Evolutionary conservation across 2,888 invertebrate species (phyloP), one percentile per base, ranked within the genome.

Genomic region (Idaea biselata): DNA sequence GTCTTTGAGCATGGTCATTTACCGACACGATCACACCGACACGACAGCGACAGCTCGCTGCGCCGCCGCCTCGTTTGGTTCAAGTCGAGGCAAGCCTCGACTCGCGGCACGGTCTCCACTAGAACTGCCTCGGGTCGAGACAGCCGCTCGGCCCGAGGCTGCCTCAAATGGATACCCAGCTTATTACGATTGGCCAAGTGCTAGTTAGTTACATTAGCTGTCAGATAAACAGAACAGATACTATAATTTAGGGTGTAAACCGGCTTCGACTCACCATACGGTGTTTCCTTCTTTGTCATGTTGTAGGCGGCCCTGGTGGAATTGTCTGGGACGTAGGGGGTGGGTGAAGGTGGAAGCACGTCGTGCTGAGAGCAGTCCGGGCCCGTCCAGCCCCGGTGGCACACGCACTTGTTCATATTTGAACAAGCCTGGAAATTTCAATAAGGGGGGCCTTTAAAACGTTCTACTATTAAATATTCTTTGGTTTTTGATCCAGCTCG

Each of bases 361-460:
- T 96, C 94, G 77, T 94, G 94, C 74, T 96, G 94, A 58, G 97
- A 97, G 89, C 98, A 98, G 89, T 98, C 98, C 32, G 95, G 94
- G 58, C 97, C 97, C 58, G 95, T 95, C 97, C 97, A 98, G 70
- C 98, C 98, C 69, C 94, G 93, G 81, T 96, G 94, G 93, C 99
- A 99, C 83, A 96, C 97, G 88, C 99, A 99, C 77, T 96, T 96
- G 93, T 98, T 97, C 72, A 95, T 93, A 87, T 98, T 99, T 16
- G 99, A 97, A 87, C 99, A 99, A 65, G 95, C 94, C 98, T 98
- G 93, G 59, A 86, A 86, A 61, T 33, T 33, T 53, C 17, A 32
- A 60, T 7, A 56, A 6, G n/a, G 16, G 17, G 11, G 8, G 17
- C 4, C 18, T 16, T 56, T 7, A 56, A 18, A 18, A 56, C 8